A percentile compares a stretch with the other conserved stretches of the same genome.
These are phyloP conservation scores for Coranthus polyacanthus DNA, from an alignment of 2,797 vertebrate genomes.

Conservation along the genomic window DNA sequence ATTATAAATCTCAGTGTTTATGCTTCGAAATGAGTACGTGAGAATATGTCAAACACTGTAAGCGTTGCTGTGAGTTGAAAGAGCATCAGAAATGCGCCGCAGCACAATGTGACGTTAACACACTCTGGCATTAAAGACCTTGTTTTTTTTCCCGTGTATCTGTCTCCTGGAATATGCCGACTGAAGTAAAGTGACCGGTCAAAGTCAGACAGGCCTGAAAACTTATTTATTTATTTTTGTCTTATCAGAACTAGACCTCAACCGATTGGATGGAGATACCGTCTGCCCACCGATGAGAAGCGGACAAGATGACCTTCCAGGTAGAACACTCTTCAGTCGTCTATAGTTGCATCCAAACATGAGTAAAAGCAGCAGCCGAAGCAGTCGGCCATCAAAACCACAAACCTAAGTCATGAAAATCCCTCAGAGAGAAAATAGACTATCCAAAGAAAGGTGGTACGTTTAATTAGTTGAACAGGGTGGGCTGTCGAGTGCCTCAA, in stretches of 20 bases:
- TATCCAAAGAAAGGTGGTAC: conserved; percentile 32
- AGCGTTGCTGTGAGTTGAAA: no score
- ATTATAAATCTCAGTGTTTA: conserved; percentile 9
- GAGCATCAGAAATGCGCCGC: conserved; percentile 36
- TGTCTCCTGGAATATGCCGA: conserved; percentile 4
- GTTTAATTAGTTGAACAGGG: conserved; percentile 67
- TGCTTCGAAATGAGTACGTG: conserved; percentile 8
- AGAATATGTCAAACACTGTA: conserved; percentile 7
- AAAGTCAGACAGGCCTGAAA: conserved; percentile 11
- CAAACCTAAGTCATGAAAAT: conserved; percentile 14
- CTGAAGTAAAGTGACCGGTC: conserved; percentile 13
- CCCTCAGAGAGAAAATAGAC: conserved; percentile 18
- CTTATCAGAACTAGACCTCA: conserved; percentile 84
- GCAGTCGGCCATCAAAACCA: conserved; percentile 28
- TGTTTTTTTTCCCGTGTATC: conserved; percentile 15
- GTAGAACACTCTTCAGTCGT: conserved; percentile 63
- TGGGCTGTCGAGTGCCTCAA: conserved; percentile 45
- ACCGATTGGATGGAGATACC: conserved; percentile 84
- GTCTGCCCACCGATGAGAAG: conserved; percentile 86
- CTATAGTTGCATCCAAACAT: neutral
- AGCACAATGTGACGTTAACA: conserved; percentile 41
- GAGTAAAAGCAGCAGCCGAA: conserved; percentile 14
- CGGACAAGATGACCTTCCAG: conserved; percentile 90
- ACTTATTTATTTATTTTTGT: conserved; percentile 28
- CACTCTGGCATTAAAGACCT: conserved; percentile 38